Evolutionary conservation across 2,113 vertebrate species (phyloP).

Genomic region (Lota lota): DNA sequence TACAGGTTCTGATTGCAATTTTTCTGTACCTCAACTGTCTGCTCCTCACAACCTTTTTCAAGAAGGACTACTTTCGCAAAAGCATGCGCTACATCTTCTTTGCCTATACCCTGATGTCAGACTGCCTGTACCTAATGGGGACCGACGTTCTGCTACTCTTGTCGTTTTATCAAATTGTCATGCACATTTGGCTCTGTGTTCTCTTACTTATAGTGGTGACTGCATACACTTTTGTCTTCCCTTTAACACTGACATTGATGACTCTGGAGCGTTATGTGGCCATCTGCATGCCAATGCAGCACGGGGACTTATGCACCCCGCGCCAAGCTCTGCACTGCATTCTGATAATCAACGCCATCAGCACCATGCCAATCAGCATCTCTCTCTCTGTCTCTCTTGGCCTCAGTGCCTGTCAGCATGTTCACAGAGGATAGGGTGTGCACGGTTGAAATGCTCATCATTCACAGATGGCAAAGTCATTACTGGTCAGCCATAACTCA

Average conservation of each 20-base stretch:
- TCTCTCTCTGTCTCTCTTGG: conserved; percentile 12
- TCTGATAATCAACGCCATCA: conserved; percentile 42
- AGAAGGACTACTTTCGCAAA: conserved; percentile 42
- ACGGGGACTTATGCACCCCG: conserved; percentile 42
- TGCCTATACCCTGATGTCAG: conserved; percentile 40
- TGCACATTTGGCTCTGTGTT: conserved; percentile 30
- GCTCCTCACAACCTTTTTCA: conserved; percentile 39
- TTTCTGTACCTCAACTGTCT: conserved; percentile 41
- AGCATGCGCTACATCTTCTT: conserved; percentile 59
- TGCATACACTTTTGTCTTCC: conserved; percentile 14
- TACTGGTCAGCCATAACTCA: conserved; percentile 24
- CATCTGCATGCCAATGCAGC: conserved; percentile 53
- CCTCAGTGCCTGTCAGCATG: background rate
- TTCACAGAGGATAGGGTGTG: conserved; percentile 5
- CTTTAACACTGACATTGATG: conserved; percentile 57
- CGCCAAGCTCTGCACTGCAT: conserved; percentile 16
- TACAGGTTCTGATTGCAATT: conserved; percentile 33
- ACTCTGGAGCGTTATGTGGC: conserved; percentile 58
- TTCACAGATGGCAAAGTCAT: conserved; percentile 45
- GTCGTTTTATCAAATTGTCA: accelerated
- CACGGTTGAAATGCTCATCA: conserved; percentile 7
- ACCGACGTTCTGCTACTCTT: conserved; percentile 22
- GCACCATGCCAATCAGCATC: conserved; percentile 17
- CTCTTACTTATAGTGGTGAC: background rate
- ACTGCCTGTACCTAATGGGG: conserved; percentile 31